These are phyloP conservation scores for Pollenia labialis DNA, from an alignment of 2,888 invertebrate species.

Conservation along the genomic window DNA sequence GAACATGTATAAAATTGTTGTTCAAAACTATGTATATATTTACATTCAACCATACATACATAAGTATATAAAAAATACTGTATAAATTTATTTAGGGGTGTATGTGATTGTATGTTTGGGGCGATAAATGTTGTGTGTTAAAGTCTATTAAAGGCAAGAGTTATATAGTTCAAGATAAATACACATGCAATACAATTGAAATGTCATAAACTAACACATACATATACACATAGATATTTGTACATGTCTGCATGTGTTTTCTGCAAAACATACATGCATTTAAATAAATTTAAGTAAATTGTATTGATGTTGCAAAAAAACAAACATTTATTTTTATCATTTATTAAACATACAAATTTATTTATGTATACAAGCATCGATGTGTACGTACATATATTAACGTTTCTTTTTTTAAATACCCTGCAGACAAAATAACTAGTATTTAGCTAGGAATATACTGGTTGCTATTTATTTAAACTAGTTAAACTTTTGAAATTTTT, in stretches of 20 bases:
- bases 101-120: not conserved
- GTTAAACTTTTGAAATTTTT: no score
- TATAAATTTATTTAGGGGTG: not conserved
- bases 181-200: slow-evolving; percentile 21
- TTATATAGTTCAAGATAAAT: slow-evolving; percentile 43
- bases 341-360: slow-evolving; percentile 5
- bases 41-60: no score
- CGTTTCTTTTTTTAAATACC: no score
- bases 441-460: no score
- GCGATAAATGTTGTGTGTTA: not conserved
- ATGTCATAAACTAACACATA: slow-evolving; percentile 34
- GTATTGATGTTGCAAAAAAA: slow-evolving; percentile 44
- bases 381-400: not conserved
- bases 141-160: slow-evolving; percentile 29
- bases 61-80: not conserved
- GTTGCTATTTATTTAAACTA: no score
- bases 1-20: slow-evolving; percentile 8
- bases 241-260: not conserved
- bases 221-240: not conserved
- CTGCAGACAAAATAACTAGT: no score
- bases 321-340: slow-evolving; percentile 37
- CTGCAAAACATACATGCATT: not conserved
- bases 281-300: slow-evolving; percentile 45
- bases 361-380: not conserved
- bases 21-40: not conserved